Evolutionary conservation across 2,797 vertebrate genomes (phyloP).

Genomic region (Pelodytes ibericus): DNA sequence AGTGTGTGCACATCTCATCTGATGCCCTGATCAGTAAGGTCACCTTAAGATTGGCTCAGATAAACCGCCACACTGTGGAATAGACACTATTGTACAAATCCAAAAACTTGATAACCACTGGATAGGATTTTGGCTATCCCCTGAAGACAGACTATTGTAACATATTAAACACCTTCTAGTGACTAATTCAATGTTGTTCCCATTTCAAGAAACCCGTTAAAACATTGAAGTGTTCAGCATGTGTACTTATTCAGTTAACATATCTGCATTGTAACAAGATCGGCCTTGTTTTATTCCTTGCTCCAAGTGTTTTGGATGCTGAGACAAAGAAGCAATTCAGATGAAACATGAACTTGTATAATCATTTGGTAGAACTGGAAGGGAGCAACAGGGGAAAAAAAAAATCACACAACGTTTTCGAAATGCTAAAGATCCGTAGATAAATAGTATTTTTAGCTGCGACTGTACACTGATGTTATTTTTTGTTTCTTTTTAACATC

Average conservation of each 20-base stretch:
- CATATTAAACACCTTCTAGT: neutral
- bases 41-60: neutral
- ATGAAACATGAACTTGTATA: conserved; percentile 58
- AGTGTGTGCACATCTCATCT: too few species aligned
- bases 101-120: neutral
- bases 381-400: conserved; percentile 37
- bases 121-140: neutral
- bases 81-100: too few species aligned
- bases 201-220: neutral
- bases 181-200: neutral
- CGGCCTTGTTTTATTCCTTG: conserved; percentile 53
- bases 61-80: neutral
- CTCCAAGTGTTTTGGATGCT: conserved; percentile 54
- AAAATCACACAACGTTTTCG: conserved; percentile 36
- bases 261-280: conserved; percentile 56
- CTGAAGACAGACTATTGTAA: neutral
- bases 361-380: conserved; percentile 43
- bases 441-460: conserved; percentile 34
- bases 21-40: neutral
- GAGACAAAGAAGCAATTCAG: conserved; percentile 56
- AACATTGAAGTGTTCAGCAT: conserved; percentile 31
- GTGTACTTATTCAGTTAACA: conserved; percentile 45
- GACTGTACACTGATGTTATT: too few species aligned
- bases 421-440: conserved; percentile 32
- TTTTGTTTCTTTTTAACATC: too few species aligned